These are phyloP conservation scores for Toxotes chatareus DNA, from an alignment of 2,113 vertebrate genomes.

Conservation along the genomic window DNA sequence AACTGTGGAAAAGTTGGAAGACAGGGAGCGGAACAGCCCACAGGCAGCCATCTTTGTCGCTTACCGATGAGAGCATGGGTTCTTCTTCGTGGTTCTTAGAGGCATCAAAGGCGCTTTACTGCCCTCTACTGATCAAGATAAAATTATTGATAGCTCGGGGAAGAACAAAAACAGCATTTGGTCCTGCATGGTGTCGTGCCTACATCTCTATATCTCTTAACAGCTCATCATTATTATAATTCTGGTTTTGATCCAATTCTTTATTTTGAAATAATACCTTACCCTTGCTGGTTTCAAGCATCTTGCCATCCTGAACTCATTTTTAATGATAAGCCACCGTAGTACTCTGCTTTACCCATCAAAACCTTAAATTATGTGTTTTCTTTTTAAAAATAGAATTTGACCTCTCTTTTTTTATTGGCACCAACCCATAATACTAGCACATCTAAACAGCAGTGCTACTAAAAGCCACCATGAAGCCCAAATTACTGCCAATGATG, in stretches of 20 bases:
- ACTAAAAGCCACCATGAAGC: not conserved
- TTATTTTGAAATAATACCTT: not conserved
- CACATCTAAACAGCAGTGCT: too few relatives aligned
- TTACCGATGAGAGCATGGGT: conserved; percentile 49
- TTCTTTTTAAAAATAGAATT: not conserved
- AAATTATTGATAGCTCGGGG: too few relatives aligned
- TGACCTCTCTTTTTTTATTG: not conserved
- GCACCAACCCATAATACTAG: not conserved
- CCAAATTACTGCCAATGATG: not conserved
- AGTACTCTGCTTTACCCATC: not conserved
- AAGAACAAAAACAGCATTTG: not conserved
- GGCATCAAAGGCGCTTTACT: not conserved
- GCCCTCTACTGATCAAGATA: conserved; percentile 22
- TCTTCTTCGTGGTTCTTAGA: conserved; percentile 51
- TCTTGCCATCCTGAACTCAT: not conserved
- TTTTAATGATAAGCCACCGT: not conserved
- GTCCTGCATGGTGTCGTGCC: not conserved
- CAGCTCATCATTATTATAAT: not conserved
- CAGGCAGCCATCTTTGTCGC: conserved; percentile 82
- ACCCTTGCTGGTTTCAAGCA: not conserved
- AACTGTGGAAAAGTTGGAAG: conserved; percentile 73
- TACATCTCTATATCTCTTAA: not conserved
- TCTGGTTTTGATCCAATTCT: not conserved
- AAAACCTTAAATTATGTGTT: not conserved
- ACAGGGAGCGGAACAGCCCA: conserved; percentile 72